phyloP scores from a whole-genome alignment of 2,113 vertebrate genomes.

The Oreocharis arfaki region DNA sequence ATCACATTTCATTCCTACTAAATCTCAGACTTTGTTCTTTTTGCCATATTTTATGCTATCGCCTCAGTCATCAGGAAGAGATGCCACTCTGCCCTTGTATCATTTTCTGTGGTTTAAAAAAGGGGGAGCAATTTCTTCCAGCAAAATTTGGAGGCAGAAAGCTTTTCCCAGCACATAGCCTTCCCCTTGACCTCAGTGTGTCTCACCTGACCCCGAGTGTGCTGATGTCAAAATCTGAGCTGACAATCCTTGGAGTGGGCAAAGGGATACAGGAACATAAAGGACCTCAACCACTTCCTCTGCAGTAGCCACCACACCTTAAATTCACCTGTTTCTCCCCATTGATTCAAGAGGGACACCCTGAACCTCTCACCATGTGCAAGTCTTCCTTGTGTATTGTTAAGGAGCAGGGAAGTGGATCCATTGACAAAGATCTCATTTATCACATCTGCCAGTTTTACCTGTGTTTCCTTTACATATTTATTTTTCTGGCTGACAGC shows the following conservation, averaged over 20 bases:
- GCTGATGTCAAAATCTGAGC: neutral
- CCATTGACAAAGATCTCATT: neutral
- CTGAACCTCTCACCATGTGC: neutral
- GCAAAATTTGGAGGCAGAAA: neutral
- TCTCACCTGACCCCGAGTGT: neutral
- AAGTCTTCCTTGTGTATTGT: neutral
- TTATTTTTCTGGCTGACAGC: neutral
- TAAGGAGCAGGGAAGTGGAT: neutral
- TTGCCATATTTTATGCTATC: neutral
- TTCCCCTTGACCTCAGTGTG: neutral
- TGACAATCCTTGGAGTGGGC: neutral
- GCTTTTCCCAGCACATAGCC: neutral
- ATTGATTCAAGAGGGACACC: neutral
- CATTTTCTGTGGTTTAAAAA: neutral
- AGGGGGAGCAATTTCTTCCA: neutral
- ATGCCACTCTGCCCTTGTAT: rapidly evolving
- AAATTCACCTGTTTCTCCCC: neutral
- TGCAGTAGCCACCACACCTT: neutral
- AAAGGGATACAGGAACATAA: neutral
- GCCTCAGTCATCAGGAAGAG: neutral
- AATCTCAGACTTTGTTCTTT: neutral
- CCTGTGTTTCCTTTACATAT: neutral
- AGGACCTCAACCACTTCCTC: neutral
- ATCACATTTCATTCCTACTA: neutral
- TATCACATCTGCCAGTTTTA: neutral